Evolutionary conservation across 2,888 invertebrate species (phyloP).

Genomic region (Mythimna vitellina): DNA sequence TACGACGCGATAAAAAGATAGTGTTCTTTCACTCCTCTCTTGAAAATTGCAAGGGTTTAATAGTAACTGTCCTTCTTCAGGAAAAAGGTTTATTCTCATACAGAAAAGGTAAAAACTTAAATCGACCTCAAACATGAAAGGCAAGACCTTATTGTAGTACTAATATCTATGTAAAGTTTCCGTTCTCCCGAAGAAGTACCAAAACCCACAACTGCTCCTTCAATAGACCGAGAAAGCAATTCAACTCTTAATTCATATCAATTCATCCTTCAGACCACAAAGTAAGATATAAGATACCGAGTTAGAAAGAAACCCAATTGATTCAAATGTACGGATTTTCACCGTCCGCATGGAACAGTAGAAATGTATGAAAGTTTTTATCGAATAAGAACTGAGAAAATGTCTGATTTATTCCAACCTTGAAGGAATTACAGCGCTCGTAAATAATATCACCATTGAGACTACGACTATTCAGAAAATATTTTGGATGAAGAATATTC

Average conservation of each 20-base stretch:
- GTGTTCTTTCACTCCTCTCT: no score
- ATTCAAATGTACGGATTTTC: constrained; percentile 52
- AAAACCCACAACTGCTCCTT: not conserved
- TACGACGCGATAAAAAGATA: no score
- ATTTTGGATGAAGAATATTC: constrained; percentile 43
- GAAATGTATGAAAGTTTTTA: constrained; percentile 59
- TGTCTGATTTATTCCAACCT: constrained; percentile 61
- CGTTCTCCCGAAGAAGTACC: not conserved
- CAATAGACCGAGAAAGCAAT: constrained; percentile 2
- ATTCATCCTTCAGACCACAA: constrained; percentile 29
- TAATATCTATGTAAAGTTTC: not conserved
- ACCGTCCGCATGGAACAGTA: constrained; percentile 44
- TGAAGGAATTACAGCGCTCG: constrained; percentile 53
- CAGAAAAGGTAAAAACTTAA: not conserved
- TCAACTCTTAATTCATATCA: constrained; percentile 28
- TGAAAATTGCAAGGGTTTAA: no score
- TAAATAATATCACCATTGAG: constrained; percentile 61
- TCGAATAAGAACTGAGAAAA: constrained; percentile 49
- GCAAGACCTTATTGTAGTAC: not conserved
- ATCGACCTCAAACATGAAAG: not conserved
- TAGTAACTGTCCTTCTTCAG: not conserved
- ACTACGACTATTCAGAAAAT: constrained; percentile 47
- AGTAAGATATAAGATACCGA: constrained; percentile 46
- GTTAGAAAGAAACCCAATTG: constrained; percentile 38
- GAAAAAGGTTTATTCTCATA: no score